These are phyloP conservation scores for Drosophila ochracea DNA, from an alignment of 2,888 invertebrate genomes.

Conservation along the genomic window DNA sequence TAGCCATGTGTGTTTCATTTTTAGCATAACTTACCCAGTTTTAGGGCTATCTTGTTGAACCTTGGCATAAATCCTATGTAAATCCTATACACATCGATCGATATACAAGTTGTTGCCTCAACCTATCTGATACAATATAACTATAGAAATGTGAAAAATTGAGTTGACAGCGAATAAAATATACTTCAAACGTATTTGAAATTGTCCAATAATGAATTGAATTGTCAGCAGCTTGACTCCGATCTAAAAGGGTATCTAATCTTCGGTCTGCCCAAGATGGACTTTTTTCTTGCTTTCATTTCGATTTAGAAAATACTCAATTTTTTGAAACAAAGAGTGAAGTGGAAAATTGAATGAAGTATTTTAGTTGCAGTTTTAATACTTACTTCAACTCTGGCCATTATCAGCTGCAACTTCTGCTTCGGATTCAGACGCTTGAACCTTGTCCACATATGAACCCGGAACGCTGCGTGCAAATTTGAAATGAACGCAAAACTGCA, in stretches of 20 bases:
- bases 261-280: neutral
- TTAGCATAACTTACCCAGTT: neutral
- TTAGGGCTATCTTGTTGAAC: neutral
- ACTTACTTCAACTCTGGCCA: neutral
- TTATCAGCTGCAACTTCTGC: neutral
- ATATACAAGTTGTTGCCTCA: too few relatives aligned
- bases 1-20: neutral
- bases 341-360: neutral
- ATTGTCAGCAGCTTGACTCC: neutral
- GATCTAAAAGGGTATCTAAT: too few relatives aligned
- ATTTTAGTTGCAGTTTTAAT: neutral
- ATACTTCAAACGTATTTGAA: neutral
- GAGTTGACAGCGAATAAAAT: too few relatives aligned
- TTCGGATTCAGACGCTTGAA: neutral
- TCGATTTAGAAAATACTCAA: rapidly evolving
- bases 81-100: too few relatives aligned
- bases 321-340: neutral
- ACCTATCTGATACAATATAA: too few relatives aligned
- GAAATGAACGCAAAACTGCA: constrained; percentile 9
- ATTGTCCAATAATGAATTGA: neutral
- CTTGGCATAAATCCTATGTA: too few relatives aligned
- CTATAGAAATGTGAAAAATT: too few relatives aligned
- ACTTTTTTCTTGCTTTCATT: too few relatives aligned
- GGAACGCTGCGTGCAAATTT: neutral
- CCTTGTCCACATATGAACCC: neutral